Conservation (phyloP, 2,888 invertebrate species). For the Scaptomyza cyrtandrae region DNA sequence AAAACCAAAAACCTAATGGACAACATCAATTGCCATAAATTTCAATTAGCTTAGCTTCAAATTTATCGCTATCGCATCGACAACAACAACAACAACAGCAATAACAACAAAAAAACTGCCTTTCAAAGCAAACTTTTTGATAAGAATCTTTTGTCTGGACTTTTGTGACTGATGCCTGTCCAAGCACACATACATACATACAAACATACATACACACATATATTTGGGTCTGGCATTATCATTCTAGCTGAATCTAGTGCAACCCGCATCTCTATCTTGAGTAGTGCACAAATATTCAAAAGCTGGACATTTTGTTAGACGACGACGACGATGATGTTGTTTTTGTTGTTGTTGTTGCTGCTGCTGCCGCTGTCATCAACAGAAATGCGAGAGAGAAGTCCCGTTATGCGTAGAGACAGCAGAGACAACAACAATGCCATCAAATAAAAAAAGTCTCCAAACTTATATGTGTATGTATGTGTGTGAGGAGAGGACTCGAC, state of each 20-base stretch:
- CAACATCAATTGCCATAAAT: too few species aligned
- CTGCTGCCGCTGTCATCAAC: conserved; percentile 4
- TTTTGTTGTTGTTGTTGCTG: not conserved
- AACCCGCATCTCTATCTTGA: conserved; percentile 9
- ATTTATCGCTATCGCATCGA: not conserved
- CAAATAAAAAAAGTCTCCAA: not conserved
- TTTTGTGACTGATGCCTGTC: conserved; percentile 26
- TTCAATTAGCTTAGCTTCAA: not conserved
- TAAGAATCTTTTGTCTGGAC: conserved; percentile 32
- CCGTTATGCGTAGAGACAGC: too few species aligned
- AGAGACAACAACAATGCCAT: not conserved
- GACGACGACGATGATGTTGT: not conserved
- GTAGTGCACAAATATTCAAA: conserved; percentile 18
- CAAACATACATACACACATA: not conserved
- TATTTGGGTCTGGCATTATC: conserved; percentile 7
- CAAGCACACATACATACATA: not conserved
- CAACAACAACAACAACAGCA: not conserved
- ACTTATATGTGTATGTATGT: not conserved
- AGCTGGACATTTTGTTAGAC: conserved; percentile 1
- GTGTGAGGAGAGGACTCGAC: too few species aligned
- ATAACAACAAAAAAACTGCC: not conserved
- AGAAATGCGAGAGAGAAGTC: conserved; percentile 2
- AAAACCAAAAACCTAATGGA: not conserved
- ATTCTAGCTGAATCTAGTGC: not conserved
- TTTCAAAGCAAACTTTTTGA: conserved; percentile 12